Evolutionary conservation across 2,888 invertebrate species (phyloP).

Genomic region (Trissolcus brochymenae): DNA sequence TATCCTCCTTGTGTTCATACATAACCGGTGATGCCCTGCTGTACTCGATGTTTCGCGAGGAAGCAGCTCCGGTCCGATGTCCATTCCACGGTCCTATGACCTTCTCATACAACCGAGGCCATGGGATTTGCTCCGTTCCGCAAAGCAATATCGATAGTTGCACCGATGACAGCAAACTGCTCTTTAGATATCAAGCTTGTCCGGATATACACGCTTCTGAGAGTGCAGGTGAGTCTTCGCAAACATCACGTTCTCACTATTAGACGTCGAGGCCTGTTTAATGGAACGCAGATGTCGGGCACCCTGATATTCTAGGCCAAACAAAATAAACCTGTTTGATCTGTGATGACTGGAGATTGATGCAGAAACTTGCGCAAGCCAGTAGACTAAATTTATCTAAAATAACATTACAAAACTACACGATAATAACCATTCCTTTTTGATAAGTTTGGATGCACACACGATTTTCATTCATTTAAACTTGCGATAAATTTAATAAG

Average conservation of each 20-base stretch:
- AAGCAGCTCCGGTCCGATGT: slow-evolving; percentile 91
- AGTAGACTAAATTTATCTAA: slow-evolving; percentile 15
- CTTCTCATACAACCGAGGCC: slow-evolving; percentile 94
- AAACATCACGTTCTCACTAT: slow-evolving; percentile 39
- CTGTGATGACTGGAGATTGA: slow-evolving; percentile 26
- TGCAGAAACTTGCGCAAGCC: slow-evolving; percentile 10
- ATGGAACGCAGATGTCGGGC: slow-evolving; percentile 36
- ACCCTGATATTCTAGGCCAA: slow-evolving; percentile 25
- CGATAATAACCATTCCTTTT: not conserved
- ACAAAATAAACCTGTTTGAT: slow-evolving; percentile 35
- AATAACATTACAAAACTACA: not conserved
- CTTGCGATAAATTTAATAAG: too few relatives aligned
- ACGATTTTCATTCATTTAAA: too few relatives aligned
- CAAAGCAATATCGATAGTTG: slow-evolving; percentile 95
- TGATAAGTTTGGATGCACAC: not conserved
- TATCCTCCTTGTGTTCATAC: slow-evolving; percentile 88
- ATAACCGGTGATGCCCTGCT: slow-evolving; percentile 93
- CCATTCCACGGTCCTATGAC: slow-evolving; percentile 89
- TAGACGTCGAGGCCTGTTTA: slow-evolving; percentile 27
- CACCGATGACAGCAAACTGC: slow-evolving; percentile 92
- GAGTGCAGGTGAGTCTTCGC: slow-evolving; percentile 84
- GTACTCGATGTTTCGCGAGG: slow-evolving; percentile 93
- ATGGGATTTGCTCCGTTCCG: slow-evolving; percentile 92
- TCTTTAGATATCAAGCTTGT: slow-evolving; percentile 95
- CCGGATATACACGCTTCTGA: slow-evolving; percentile 94